Base-by-base conservation (phyloP, 2,888 invertebrate species). In the Sarcophaga caerulescens region DNA sequence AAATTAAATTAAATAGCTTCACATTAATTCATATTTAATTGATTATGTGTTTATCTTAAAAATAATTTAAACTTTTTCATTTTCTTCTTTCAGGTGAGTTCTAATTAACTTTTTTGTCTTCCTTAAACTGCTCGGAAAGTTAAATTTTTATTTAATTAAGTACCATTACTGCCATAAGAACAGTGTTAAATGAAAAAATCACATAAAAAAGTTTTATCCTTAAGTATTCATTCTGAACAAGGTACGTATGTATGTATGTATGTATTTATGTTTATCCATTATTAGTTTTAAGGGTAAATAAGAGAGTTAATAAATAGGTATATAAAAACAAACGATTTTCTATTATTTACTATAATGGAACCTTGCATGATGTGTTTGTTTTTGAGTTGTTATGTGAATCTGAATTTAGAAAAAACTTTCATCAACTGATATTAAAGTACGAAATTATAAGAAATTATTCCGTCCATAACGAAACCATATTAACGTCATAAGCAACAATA, bases 71-170 rank as follows among this genome's bases (percentile, higher is more conserved):
- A 35, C 23, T 77, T 62, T 70, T 57, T 75, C 25, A 17, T 45
- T 17, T 62, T 84, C 44, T 75, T 21, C 62, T 85, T 85, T 12
- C 63, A 81, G 85, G 85, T 85, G 63, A 85, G 85, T 69, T 4
- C 35, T 52, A 68, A 68, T 74, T 74, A 47, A 23, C n/a, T 62
- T 68, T 68, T 63, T 52, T 14, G 14, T 21, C 44, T 21, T 44
- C 11, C 45, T n/a, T 2, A n/a, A 69, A 14, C 44, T 82, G 66
- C 52, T 60, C 3, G 23, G 23, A 66, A 63, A 73, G 44, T 80
- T 73, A 23, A 17, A 65, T 65, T 80, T 80, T 59, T 44, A 21
- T 68, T 45, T 66, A 80, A 68, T 80, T 68, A 68, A 80, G 71
- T 60, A 57, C 59, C 45, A 68, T 25, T 52, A 47, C 44, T 59